These are phyloP conservation scores for Xenus cinereus DNA, from an alignment of 2,113 vertebrate species.

Conservation along the genomic window DNA sequence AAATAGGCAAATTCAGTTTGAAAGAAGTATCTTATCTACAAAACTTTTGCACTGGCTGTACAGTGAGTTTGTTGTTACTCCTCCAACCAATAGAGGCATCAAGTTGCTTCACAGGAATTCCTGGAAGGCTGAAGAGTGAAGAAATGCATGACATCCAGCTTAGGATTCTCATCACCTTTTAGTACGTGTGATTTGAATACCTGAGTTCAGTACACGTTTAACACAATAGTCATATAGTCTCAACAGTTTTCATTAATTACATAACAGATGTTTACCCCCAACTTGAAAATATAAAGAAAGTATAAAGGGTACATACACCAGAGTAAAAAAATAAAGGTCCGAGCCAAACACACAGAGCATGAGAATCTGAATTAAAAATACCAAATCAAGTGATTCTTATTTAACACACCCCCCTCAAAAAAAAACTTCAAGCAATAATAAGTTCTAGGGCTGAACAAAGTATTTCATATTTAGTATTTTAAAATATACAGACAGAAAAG, in stretches of 20 bases:
- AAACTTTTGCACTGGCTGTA: background rate
- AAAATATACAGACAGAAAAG: background rate
- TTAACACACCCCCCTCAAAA: background rate
- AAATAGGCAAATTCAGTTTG: background rate
- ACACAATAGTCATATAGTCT: background rate
- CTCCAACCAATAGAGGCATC: background rate
- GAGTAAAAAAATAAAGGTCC: background rate
- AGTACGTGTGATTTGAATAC: background rate
- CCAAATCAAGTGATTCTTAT: background rate
- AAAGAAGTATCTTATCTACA: background rate
- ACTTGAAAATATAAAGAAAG: background rate
- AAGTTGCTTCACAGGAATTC: background rate
- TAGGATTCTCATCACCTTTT: background rate
- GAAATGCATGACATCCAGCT: background rate
- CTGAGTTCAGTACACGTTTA: background rate
- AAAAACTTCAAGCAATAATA: background rate
- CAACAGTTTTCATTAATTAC: background rate
- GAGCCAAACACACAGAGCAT: background rate
- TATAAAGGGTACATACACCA: background rate
- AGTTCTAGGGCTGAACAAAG: background rate
- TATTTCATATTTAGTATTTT: background rate
- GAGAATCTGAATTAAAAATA: background rate
- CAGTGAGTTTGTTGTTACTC: background rate
- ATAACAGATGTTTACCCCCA: background rate
- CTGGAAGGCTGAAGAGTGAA: background rate